Conservation (phyloP, 2,797 vertebrate species). For the Hephaestus fuliginosus region DNA sequence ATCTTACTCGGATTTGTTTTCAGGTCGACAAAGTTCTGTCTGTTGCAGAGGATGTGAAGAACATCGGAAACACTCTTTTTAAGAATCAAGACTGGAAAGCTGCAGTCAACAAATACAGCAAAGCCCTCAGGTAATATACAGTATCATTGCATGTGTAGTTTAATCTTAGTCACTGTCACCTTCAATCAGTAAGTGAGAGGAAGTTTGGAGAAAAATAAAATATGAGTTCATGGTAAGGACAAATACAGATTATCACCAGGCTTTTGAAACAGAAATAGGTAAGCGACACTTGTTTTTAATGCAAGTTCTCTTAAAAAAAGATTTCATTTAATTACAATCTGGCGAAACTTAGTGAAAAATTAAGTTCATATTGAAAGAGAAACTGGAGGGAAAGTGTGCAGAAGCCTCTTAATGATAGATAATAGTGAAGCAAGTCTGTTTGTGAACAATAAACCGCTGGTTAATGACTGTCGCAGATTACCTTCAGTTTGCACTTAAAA, state of each 20-base stretch:
- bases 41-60: slow-evolving; percentile 94
- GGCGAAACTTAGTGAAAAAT: fast-evolving
- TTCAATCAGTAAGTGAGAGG: background rate
- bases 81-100: slow-evolving; percentile 94
- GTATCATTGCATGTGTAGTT: background rate
- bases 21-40: slow-evolving; percentile 92
- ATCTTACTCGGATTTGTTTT: slow-evolving; percentile 46
- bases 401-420: background rate
- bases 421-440: background rate
- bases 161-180: background rate
- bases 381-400: background rate
- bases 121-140: slow-evolving; percentile 92
- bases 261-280: background rate
- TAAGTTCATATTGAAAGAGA: background rate
- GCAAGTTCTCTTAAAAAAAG: background rate
- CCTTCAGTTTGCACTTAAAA: background rate
- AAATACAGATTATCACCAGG: background rate
- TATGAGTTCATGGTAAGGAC: background rate
- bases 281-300: no score
- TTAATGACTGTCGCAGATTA: background rate
- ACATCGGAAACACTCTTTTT: slow-evolving; percentile 94
- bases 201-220: background rate
- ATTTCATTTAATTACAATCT: background rate
- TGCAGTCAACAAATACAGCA: slow-evolving; percentile 94
- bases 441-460: background rate